phyloP scores from a whole-genome alignment of 2,113 vertebrate genomes.

The Poecilia latipinna region DNA sequence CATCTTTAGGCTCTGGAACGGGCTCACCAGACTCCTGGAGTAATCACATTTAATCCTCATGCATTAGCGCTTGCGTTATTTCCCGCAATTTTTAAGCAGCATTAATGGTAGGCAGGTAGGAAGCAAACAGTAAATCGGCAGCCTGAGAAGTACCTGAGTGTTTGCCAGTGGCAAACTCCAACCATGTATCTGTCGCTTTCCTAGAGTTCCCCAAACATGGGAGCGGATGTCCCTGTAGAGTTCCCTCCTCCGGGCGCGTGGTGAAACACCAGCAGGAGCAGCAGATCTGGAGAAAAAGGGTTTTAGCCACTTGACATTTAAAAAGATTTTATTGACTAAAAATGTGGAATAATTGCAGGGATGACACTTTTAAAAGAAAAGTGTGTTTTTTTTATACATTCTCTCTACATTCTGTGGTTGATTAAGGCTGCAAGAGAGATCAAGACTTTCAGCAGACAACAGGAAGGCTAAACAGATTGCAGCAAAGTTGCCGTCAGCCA shows the following conservation, averaged over 20 bases:
- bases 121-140: not conserved
- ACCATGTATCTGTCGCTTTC: constrained; percentile 81
- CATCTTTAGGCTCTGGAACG: constrained; percentile 73
- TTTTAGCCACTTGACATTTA: constrained; percentile 22
- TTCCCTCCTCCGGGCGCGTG: constrained; percentile 79
- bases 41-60: constrained; percentile 8
- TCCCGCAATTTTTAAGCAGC: not conserved
- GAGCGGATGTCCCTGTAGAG: constrained; percentile 83
- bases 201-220: constrained; percentile 82
- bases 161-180: constrained; percentile 80
- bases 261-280: constrained; percentile 67
- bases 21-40: constrained; percentile 61
- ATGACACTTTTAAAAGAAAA: not conserved
- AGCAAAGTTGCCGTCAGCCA: not conserved
- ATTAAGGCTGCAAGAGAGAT: not conserved
- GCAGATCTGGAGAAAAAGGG: constrained; percentile 50
- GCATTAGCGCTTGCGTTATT: not conserved
- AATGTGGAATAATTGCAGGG: not conserved
- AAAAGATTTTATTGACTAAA: not conserved
- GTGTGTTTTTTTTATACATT: too few species aligned
- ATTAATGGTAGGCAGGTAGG: not conserved
- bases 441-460: not conserved
- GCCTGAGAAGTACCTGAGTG: constrained; percentile 52
- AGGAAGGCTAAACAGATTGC: not conserved
- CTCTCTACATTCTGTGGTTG: too few species aligned